Conservation (phyloP, 2,888 invertebrate species). For the Cryptus viduatorius region DNA sequence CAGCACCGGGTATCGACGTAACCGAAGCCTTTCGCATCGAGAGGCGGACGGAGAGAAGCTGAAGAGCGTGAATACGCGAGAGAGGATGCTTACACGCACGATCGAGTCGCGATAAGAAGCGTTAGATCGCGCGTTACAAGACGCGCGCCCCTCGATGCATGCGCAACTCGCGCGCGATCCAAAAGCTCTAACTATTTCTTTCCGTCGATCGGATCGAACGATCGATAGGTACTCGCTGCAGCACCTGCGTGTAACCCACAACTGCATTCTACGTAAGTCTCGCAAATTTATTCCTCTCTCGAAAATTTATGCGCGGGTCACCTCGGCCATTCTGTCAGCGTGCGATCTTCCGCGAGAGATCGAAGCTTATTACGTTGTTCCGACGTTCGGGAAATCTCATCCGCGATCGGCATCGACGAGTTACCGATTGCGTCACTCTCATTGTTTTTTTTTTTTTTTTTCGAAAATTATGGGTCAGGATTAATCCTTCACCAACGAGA, state of each 20-base stretch:
- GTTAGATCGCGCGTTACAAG: slow-evolving; percentile 30
- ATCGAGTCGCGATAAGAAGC: slow-evolving; percentile 49
- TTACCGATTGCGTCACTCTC: neutral
- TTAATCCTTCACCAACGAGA: neutral
- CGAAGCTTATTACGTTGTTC: slow-evolving; percentile 7
- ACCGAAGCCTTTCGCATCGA: slow-evolving; percentile 15
- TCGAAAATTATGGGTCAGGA: neutral
- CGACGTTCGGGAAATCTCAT: slow-evolving; percentile 25
- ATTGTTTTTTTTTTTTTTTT: neutral
- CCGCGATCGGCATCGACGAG: slow-evolving; percentile 6
- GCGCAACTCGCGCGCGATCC: slow-evolving; percentile 46
- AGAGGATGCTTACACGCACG: slow-evolving; percentile 43
- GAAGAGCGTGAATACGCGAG: slow-evolving; percentile 1
- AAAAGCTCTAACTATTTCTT: slow-evolving; percentile 36
- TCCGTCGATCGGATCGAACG: slow-evolving; percentile 47
- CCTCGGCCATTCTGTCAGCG: slow-evolving; percentile 41
- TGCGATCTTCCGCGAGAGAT: slow-evolving; percentile 19
- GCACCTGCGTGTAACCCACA: slow-evolving; percentile 55
- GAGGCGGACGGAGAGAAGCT: slow-evolving; percentile 8
- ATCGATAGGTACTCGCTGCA: slow-evolving; percentile 57
- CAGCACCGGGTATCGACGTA: neutral
- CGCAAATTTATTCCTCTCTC: slow-evolving; percentile 48
- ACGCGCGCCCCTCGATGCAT: slow-evolving; percentile 32
- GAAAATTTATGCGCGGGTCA: slow-evolving; percentile 54
- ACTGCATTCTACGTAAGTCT: slow-evolving; percentile 34